A percentile compares a stretch with the other conserved stretches of the same genome.
Evolutionary conservation across 2,888 invertebrate genomes (phyloP).

Genomic region (Chelonus formosanus): DNA sequence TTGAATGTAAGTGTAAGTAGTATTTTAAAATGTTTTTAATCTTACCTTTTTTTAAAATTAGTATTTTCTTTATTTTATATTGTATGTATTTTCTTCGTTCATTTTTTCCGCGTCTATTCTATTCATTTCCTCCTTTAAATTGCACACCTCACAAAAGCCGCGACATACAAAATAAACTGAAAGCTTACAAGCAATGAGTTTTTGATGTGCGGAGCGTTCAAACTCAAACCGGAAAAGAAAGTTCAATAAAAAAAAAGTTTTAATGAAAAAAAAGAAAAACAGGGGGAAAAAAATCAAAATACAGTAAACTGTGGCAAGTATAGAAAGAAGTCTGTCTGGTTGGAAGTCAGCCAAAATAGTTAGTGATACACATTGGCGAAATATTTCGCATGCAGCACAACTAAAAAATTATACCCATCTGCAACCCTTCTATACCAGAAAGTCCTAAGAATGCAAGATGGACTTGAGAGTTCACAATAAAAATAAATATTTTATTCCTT

Average conservation of each 20-base stretch:
- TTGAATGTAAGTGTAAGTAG: too few species aligned
- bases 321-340: slow-evolving; percentile 25
- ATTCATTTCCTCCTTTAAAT: slow-evolving; percentile 8
- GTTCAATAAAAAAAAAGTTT: not conserved
- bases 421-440: not conserved
- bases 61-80: too few species aligned
- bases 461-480: slow-evolving; percentile 14
- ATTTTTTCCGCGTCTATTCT: not conserved
- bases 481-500: not conserved
- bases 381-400: slow-evolving; percentile 35
- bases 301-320: slow-evolving; percentile 5
- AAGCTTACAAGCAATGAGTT: not conserved
- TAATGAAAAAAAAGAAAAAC: slow-evolving; percentile 6
- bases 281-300: not conserved
- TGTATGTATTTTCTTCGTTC: too few species aligned
- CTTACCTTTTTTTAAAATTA: too few species aligned
- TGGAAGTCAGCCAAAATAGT: slow-evolving; percentile 40
- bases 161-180: not conserved
- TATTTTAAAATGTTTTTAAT: too few species aligned
- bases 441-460: slow-evolving; percentile 16
- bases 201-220: too few species aligned
- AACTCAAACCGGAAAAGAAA: not conserved
- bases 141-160: slow-evolving; percentile 2
- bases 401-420: slow-evolving; percentile 5
- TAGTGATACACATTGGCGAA: slow-evolving; percentile 38